Evolutionary conservation across 2,888 invertebrate species (phyloP).

Genomic region (Chaitophorus viminalis): DNA sequence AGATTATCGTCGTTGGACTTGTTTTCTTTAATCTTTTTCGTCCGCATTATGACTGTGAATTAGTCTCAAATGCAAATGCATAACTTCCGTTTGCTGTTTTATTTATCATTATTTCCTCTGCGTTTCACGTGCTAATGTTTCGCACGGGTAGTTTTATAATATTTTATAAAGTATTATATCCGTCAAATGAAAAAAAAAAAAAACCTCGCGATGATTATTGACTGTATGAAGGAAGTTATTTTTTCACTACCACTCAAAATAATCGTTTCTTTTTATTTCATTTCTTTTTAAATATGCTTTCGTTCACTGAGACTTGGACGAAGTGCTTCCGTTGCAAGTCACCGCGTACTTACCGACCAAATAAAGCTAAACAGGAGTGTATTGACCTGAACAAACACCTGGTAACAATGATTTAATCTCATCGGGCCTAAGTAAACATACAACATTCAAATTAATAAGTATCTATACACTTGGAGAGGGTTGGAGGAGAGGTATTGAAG

Average conservation of each 20-base stretch:
- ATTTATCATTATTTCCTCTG: slow-evolving; percentile 4
- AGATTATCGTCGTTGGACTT: slow-evolving; percentile 26
- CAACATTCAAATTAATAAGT: slow-evolving; percentile 59
- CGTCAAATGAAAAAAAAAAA: slow-evolving; percentile 8
- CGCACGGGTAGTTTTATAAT: slow-evolving; percentile 48
- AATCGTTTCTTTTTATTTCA: slow-evolving; percentile 35
- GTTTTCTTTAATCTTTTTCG: slow-evolving; percentile 41
- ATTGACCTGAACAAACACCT: slow-evolving; percentile 60
- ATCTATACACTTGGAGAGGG: slow-evolving; percentile 15
- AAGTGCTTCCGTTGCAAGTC: slow-evolving; percentile 60
- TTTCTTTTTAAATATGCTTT: slow-evolving; percentile 35
- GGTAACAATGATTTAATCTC: slow-evolving; percentile 61
- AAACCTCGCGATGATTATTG: slow-evolving; percentile 1
- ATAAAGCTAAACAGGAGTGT: slow-evolving; percentile 50
- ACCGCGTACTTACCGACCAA: slow-evolving; percentile 54
- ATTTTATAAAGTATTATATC: slow-evolving; percentile 38
- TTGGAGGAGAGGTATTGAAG: slow-evolving; percentile 14
- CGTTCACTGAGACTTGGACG: slow-evolving; percentile 35
- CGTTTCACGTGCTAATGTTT: slow-evolving; percentile 51
- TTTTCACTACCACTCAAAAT: slow-evolving; percentile 33
- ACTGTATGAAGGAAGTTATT: slow-evolving; percentile 42
- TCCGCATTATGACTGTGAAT: slow-evolving; percentile 29
- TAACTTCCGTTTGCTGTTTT: slow-evolving; percentile 49
- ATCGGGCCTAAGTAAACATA: slow-evolving; percentile 50
- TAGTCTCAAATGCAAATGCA: slow-evolving; percentile 44